phyloP scores from a whole-genome alignment of 2,797 vertebrate species.

The Chrosomus eos region DNA sequence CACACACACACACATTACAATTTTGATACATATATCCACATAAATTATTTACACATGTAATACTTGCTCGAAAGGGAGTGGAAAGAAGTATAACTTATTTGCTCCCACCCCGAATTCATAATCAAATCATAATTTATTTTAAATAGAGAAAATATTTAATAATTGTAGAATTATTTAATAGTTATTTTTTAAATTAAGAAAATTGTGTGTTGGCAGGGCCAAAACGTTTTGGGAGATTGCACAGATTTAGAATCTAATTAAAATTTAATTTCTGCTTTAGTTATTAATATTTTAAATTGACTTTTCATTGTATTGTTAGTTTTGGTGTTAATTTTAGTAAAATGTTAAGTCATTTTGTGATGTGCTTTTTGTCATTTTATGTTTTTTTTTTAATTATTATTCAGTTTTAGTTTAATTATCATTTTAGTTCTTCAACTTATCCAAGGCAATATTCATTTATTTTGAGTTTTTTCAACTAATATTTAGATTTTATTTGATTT shows the following conservation, averaged over 20 bases:
- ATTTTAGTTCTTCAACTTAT: not conserved
- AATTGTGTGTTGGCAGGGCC: not conserved
- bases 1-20: too few species aligned
- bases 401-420: not conserved
- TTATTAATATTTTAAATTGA: too few species aligned
- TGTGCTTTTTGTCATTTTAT: not conserved
- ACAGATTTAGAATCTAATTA: not conserved
- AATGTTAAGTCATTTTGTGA: rapidly evolving
- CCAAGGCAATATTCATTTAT: not conserved
- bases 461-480: too few species aligned
- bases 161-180: too few species aligned
- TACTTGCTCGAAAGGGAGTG: too few species aligned
- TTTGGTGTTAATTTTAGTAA: too few species aligned
- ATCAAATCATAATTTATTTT: not conserved
- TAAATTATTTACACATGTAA: too few species aligned
- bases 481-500: not conserved
- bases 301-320: not conserved
- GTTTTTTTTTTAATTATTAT: rapidly evolving
- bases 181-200: not conserved
- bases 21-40: too few species aligned
- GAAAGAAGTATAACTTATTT: too few species aligned
- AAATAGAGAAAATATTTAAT: not conserved
- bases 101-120: too few species aligned
- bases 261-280: not conserved
- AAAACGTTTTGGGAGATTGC: not conserved